These are phyloP conservation scores for Crossaster papposus DNA, from an alignment of 53 echinoderm and acorn worm species.

Conservation along the genomic window DNA sequence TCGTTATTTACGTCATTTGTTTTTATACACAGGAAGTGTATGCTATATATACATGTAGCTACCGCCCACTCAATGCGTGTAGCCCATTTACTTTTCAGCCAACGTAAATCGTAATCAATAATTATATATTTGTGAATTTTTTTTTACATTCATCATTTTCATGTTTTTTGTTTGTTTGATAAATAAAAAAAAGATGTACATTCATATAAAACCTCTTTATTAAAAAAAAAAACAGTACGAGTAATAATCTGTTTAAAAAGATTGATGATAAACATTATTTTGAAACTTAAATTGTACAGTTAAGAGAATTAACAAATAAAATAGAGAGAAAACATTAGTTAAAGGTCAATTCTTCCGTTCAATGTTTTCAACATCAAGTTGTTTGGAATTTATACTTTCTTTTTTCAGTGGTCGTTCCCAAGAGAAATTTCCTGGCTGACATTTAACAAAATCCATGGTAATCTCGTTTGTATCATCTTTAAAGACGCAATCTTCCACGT, in stretches of 20 bases:
- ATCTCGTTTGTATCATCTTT: slow-evolving; percentile 1
- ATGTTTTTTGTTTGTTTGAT: too few species aligned
- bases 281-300: neutral
- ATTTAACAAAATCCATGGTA: slow-evolving; percentile 1
- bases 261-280: neutral
- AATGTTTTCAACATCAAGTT: neutral
- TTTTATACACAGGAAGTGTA: neutral
- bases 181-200: too few species aligned
- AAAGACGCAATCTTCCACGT: slow-evolving; percentile 18
- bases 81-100: too few species aligned
- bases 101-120: too few species aligned
- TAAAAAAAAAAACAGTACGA: neutral
- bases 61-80: too few species aligned
- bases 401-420: neutral
- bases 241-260: neutral
- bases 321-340: neutral
- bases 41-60: too few species aligned
- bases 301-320: neutral
- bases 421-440: neutral
- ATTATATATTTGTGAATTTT: too few species aligned
- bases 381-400: neutral
- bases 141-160: too few species aligned
- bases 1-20: neutral
- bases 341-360: neutral
- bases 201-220: too few species aligned